Conservation (phyloP, 2,113 vertebrate genomes). For the Cynoglossus semilaevis region DNA sequence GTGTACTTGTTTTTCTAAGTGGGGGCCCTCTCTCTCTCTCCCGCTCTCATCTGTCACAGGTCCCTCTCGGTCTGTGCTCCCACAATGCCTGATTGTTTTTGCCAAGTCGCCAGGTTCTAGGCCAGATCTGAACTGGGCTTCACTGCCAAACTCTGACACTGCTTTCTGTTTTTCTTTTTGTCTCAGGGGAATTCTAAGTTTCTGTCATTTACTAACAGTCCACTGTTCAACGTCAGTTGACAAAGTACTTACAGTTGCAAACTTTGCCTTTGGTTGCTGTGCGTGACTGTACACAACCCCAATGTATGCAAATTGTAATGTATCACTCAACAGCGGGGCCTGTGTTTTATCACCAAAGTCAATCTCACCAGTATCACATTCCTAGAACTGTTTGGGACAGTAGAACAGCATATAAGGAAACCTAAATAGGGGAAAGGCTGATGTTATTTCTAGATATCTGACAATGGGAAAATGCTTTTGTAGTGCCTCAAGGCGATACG, state of each 20-base stretch:
- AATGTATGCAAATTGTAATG: conserved; percentile 10
- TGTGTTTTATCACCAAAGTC: conserved; percentile 39
- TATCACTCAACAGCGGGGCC: conserved; percentile 18
- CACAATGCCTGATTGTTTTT: conserved; percentile 98
- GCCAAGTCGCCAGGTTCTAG: conserved; percentile 95
- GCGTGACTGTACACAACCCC: no score
- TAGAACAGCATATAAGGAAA: conserved; percentile 5
- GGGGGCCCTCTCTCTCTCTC: conserved; percentile 82
- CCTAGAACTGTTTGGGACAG: conserved; percentile 29
- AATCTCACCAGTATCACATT: conserved; percentile 45
- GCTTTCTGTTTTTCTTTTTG: conserved; percentile 88
- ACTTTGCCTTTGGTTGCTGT: no score
- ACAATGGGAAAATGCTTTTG: conserved; percentile 29
- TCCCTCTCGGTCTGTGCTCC: conserved; percentile 87
- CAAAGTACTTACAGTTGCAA: conserved; percentile 3
- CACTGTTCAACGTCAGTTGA: conserved; percentile 78
- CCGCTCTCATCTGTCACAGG: conserved; percentile 97
- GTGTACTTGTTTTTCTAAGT: conserved; percentile 98
- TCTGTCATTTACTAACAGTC: conserved; percentile 80
- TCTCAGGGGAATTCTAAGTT: conserved; percentile 95
- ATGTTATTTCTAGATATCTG: conserved; percentile 36
- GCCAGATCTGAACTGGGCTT: conserved; percentile 94
- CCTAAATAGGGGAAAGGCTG: background rate
- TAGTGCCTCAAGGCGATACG: conserved; percentile 9
- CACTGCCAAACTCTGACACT: conserved; percentile 95